Evolutionary conservation across 2,113 vertebrate genomes (phyloP).

Genomic region (Ammospiza caudacuta): DNA sequence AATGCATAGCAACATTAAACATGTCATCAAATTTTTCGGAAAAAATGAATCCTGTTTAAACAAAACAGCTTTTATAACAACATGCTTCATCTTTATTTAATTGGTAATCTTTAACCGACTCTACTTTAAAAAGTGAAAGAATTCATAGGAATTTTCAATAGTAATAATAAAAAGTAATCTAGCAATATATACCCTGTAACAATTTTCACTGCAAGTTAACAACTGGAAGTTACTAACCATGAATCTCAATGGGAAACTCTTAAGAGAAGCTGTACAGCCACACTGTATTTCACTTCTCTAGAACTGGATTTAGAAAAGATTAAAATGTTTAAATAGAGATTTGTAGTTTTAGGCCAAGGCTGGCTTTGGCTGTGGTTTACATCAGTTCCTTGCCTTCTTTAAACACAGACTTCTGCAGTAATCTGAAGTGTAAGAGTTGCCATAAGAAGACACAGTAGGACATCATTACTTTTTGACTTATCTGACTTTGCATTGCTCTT

Average conservation of each 20-base stretch:
- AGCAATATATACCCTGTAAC: slow-evolving; percentile 3
- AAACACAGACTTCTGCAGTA: background rate
- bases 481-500: background rate
- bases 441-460: background rate
- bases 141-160: slow-evolving; percentile 38
- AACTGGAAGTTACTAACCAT: background rate
- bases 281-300: background rate
- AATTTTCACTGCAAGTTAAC: slow-evolving; percentile 32
- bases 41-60: slow-evolving; percentile 35
- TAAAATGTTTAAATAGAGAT: background rate
- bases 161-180: slow-evolving; percentile 28
- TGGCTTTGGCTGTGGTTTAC: background rate
- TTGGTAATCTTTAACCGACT: slow-evolving; percentile 16
- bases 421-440: background rate
- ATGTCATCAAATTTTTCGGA: slow-evolving; percentile 19
- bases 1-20: background rate
- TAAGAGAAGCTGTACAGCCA: background rate
- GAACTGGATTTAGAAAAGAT: background rate
- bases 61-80: slow-evolving; percentile 36
- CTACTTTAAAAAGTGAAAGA: slow-evolving; percentile 44
- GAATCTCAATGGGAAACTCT: slow-evolving; percentile 15
- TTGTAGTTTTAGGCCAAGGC: background rate
- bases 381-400: background rate
- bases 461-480: background rate
- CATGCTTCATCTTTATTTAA: background rate